Percentiles rank a stretch among this genome's conserved stretches.
phyloP scores from a whole-genome alignment of 2,888 invertebrate species.

The Epirrhoe tristata region DNA sequence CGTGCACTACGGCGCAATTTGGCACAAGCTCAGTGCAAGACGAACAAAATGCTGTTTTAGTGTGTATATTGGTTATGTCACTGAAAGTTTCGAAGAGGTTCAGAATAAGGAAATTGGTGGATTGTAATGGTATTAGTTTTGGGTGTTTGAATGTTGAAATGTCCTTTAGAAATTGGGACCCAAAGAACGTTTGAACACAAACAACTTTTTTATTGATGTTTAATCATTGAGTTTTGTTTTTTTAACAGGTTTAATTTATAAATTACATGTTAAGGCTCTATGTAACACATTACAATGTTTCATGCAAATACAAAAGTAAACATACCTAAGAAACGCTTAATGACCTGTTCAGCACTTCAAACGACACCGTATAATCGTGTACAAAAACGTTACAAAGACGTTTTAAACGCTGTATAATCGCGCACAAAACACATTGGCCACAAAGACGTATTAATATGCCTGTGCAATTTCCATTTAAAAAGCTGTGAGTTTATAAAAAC shows the following conservation, averaged over 20 bases:
- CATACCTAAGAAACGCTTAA: slow-evolving; percentile 21
- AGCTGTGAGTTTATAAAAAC: slow-evolving; percentile 46
- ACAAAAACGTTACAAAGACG: slow-evolving; percentile 49
- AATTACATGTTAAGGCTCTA: too few relatives aligned
- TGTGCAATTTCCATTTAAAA: slow-evolving; percentile 52
- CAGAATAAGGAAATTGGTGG: slow-evolving; percentile 18
- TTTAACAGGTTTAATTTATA: too few relatives aligned
- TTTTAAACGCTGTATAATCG: slow-evolving; percentile 46
- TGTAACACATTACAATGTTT: not conserved
- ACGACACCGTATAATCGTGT: slow-evolving; percentile 27
- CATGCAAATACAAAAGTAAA: slow-evolving; percentile 19
- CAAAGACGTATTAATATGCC: slow-evolving; percentile 56
- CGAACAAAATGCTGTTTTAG: slow-evolving; percentile 65
- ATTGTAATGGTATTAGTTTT: slow-evolving; percentile 15
- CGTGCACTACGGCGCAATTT: slow-evolving; percentile 79
- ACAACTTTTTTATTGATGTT: too few relatives aligned
- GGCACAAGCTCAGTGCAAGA: slow-evolving; percentile 72
- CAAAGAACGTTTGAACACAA: too few relatives aligned
- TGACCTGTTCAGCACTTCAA: slow-evolving; percentile 28
- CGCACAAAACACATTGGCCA: slow-evolving; percentile 44
- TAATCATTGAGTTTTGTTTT: too few relatives aligned
- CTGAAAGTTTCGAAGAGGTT: slow-evolving; percentile 23
- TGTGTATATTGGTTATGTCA: slow-evolving; percentile 46
- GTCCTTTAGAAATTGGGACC: too few relatives aligned
- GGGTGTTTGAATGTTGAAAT: not conserved